A percentile compares a stretch with the other conserved stretches of the same genome.
These are phyloP conservation scores for Orius laevigatus DNA, from an alignment of 1,140 invertebrate genomes.

Conservation along the genomic window DNA sequence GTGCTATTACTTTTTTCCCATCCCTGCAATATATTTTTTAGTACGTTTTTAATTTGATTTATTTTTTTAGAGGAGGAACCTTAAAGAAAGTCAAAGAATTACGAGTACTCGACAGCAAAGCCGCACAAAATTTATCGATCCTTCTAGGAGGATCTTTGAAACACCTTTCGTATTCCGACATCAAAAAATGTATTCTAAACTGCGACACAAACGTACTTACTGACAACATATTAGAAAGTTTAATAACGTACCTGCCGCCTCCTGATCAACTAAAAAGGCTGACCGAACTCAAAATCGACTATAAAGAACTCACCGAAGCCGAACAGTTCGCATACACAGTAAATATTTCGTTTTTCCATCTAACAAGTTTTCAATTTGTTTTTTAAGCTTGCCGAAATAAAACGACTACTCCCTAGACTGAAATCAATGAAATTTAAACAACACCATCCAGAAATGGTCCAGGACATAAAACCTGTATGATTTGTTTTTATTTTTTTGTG, in stretches of 20 bases:
- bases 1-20: neutral
- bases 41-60: neutral
- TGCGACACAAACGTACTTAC: conserved; percentile 74
- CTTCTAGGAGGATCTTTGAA: conserved; percentile 77
- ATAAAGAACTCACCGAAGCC: conserved; percentile 72
- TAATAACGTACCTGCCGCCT: conserved; percentile 77
- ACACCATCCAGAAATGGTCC: conserved; percentile 61
- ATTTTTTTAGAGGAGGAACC: conserved; percentile 35
- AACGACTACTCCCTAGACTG: conserved; percentile 70
- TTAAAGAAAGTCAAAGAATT: conserved; percentile 80
- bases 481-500: conserved; percentile 3
- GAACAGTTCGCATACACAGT: conserved; percentile 92
- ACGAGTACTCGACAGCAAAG: conserved; percentile 79
- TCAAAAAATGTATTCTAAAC: conserved; percentile 64
- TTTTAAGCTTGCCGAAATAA: conserved; percentile 55
- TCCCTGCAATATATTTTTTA: neutral
- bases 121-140: conserved; percentile 91
- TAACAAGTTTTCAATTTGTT: conserved; percentile 11
- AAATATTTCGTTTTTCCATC: conserved; percentile 27
- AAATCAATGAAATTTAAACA: conserved; percentile 83
- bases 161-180: conserved; percentile 67
- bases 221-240: conserved; percentile 62
- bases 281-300: conserved; percentile 54
- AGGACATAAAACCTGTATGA: conserved; percentile 81
- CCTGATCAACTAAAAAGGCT: conserved; percentile 75